phyloP scores from a whole-genome alignment of 2,888 invertebrate species.

The Subacronicta megacephala region DNA sequence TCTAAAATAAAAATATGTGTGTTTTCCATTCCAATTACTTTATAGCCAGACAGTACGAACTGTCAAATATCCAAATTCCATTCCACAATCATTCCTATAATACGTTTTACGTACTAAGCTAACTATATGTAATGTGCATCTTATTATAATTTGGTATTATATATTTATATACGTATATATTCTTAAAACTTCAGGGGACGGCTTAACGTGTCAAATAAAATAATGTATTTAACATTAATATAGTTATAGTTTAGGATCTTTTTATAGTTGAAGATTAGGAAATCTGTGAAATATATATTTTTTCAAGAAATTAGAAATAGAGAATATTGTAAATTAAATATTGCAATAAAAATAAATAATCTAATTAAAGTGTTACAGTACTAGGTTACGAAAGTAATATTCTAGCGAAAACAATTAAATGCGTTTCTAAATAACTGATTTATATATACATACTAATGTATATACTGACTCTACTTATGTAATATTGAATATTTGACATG shows the following conservation, averaged over 20 bases:
- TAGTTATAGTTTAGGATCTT: constrained; percentile 56
- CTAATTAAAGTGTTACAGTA: neutral
- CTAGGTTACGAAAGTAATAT: constrained; percentile 31
- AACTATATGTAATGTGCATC: constrained; percentile 55
- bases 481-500: constrained; percentile 14
- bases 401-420: constrained; percentile 25
- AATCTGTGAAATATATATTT: constrained; percentile 29
- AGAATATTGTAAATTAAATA: constrained; percentile 45
- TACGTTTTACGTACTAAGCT: constrained; percentile 57
- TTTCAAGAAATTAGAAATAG: constrained; percentile 41
- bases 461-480: constrained; percentile 8
- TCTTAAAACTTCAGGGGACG: constrained; percentile 85
- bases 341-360: constrained; percentile 18
- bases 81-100: constrained; percentile 30
- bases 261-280: constrained; percentile 29
- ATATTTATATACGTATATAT: constrained; percentile 69
- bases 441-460: neutral
- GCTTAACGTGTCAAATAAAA: constrained; percentile 79
- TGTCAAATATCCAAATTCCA: constrained; percentile 21
- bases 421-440: constrained; percentile 31
- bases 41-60: constrained; percentile 15
- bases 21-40: neutral
- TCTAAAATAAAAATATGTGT: no score
- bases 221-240: constrained; percentile 60
- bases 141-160: constrained; percentile 56